These are phyloP conservation scores for Morus bassanus DNA, from an alignment of 2,797 vertebrate genomes.

Conservation along the genomic window DNA sequence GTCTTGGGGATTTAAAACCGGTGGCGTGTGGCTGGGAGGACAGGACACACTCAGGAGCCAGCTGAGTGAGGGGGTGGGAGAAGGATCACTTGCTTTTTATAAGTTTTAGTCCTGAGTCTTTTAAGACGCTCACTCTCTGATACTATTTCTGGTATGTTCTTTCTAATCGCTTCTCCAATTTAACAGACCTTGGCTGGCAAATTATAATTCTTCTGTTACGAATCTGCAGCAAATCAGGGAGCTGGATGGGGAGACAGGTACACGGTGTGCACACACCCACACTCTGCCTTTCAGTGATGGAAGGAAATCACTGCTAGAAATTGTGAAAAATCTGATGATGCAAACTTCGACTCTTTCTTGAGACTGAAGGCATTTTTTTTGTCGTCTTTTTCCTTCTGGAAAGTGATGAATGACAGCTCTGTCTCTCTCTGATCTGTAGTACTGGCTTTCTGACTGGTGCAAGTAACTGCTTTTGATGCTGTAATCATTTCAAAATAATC, in stretches of 20 bases:
- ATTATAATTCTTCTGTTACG: slow-evolving; percentile 13
- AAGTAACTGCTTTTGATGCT: slow-evolving; percentile 47
- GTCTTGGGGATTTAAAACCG: neutral
- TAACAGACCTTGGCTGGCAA: slow-evolving; percentile 7
- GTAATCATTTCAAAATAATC: slow-evolving; percentile 61
- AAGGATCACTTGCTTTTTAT: slow-evolving; percentile 2
- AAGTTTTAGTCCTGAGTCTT: slow-evolving; percentile 10
- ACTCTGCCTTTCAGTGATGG: neutral
- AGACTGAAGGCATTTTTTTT: neutral
- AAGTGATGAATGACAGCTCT: neutral
- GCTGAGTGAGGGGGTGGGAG: slow-evolving; percentile 9
- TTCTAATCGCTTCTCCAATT: slow-evolving; percentile 36
- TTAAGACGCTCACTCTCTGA: neutral
- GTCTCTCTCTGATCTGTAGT: slow-evolving; percentile 35
- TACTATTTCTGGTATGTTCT: slow-evolving; percentile 50
- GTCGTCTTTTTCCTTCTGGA: neutral
- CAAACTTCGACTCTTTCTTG: neutral
- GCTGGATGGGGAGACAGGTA: slow-evolving; percentile 2
- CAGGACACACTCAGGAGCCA: neutral
- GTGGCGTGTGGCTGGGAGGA: neutral
- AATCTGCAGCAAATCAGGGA: neutral
- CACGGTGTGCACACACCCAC: neutral
- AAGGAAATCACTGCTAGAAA: neutral
- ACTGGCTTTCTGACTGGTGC: slow-evolving; percentile 33
- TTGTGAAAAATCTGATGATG: neutral